Conservation (phyloP, 1,140 invertebrate genomes). For the Diorhabda sublineata region DNA sequence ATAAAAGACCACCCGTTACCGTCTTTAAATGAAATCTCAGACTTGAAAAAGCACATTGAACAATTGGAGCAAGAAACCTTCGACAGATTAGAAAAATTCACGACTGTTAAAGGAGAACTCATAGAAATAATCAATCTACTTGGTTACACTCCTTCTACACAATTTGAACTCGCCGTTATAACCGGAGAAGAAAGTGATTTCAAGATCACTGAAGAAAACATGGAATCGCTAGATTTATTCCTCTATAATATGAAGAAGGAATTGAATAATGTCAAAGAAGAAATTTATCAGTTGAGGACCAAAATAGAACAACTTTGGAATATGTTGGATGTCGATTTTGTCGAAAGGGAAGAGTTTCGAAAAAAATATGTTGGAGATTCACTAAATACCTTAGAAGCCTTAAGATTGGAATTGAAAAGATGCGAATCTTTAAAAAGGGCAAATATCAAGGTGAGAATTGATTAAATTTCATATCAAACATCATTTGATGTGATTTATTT, state of each 20-base stretch:
- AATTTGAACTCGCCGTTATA: conserved; percentile 54
- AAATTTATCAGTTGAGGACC: conserved; percentile 49
- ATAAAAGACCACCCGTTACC: conserved; percentile 51
- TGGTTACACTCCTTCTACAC: conserved; percentile 49
- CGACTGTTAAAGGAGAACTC: conserved; percentile 52
- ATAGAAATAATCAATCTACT: conserved; percentile 55
- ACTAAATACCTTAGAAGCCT: conserved; percentile 50
- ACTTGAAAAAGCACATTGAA: conserved; percentile 51
- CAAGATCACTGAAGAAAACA: conserved; percentile 52
- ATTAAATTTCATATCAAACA: background rate
- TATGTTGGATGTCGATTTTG: conserved; percentile 56
- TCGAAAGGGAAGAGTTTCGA: conserved; percentile 51
- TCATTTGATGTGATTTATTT: no score
- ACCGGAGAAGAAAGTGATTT: conserved; percentile 52
- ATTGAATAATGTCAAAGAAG: conserved; percentile 43
- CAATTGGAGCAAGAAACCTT: conserved; percentile 54
- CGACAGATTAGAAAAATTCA: conserved; percentile 52
- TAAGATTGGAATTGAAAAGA: conserved; percentile 57
- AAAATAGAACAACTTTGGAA: conserved; percentile 58
- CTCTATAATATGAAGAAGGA: conserved; percentile 40
- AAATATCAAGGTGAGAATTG: conserved; percentile 53
- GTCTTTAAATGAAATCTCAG: conserved; percentile 50
- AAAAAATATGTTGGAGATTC: conserved; percentile 51
- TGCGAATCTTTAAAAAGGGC: conserved; percentile 61
- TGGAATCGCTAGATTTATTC: conserved; percentile 51